A percentile compares a stretch with the other conserved stretches of the same genome.
Conservation (phyloP, 2,797 vertebrate genomes). For the Onychomys leucogaster region DNA sequence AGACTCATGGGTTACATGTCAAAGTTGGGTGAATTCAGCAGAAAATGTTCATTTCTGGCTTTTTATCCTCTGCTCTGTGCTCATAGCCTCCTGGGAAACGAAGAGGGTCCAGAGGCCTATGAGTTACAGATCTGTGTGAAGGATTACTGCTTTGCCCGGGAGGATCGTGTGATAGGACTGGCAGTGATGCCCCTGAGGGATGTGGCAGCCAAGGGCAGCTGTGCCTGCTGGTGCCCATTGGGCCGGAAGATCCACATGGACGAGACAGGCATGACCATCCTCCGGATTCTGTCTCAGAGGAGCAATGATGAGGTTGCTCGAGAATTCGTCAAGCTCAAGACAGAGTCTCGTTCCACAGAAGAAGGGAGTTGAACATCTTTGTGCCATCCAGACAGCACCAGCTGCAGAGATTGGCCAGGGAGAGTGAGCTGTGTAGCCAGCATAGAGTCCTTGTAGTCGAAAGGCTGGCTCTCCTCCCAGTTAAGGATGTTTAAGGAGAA, state of each 20-base stretch:
- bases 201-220: conserved; percentile 93
- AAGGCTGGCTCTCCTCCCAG: conserved; percentile 40
- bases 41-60: conserved; percentile 22
- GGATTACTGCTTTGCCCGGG: conserved; percentile 98
- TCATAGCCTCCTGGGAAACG: conserved; percentile 95
- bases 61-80: conserved; percentile 45
- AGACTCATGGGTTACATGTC: not conserved
- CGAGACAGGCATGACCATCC: conserved; percentile 96
- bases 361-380: conserved; percentile 93
- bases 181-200: conserved; percentile 95
- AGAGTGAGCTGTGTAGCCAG: conserved; percentile 20
- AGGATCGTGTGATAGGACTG: conserved; percentile 95
- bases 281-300: conserved; percentile 98
- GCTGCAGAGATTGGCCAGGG: conserved; percentile 26
- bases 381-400: conserved; percentile 90
- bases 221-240: conserved; percentile 96
- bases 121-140: conserved; percentile 98
- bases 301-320: conserved; percentile 97
- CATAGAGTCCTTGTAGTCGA: conserved; percentile 54
- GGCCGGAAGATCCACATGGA: conserved; percentile 96
- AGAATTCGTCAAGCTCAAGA: conserved; percentile 98
- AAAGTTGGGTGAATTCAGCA: conserved; percentile 29
- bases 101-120: conserved; percentile 95
- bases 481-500: conserved; percentile 45
- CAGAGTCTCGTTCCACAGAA: conserved; percentile 94